Conservation (phyloP, 2,888 invertebrate species). For the Phyllotreta striolata region DNA sequence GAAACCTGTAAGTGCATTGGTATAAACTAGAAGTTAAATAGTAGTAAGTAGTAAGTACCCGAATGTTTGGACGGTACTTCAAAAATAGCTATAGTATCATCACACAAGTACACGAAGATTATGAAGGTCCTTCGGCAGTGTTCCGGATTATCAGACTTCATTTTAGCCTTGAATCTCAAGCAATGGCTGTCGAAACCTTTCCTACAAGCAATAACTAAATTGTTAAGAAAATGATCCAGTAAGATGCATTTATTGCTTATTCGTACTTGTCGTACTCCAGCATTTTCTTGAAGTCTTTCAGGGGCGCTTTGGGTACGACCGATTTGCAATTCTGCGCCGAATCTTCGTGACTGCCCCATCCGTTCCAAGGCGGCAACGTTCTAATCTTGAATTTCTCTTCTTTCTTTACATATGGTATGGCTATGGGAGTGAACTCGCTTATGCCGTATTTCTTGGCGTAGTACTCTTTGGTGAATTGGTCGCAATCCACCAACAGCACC, state of each 20-base stretch:
- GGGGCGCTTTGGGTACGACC: constrained; percentile 80
- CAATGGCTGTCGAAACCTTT: constrained; percentile 78
- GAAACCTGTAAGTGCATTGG: constrained; percentile 47
- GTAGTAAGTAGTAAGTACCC: no score
- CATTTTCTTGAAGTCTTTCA: constrained; percentile 81
- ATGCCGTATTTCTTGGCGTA: constrained; percentile 67
- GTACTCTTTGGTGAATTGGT: constrained; percentile 85
- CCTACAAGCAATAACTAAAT: constrained; percentile 55
- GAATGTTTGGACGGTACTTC: constrained; percentile 70
- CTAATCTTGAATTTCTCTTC: constrained; percentile 58
- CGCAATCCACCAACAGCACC: constrained; percentile 83
- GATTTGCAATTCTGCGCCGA: constrained; percentile 87
- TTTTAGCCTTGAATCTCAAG: constrained; percentile 79
- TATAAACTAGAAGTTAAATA: background rate
- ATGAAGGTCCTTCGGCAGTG: constrained; percentile 77
- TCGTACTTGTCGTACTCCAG: constrained; percentile 76
- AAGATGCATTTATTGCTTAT: constrained; percentile 1
- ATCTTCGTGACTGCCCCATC: constrained; percentile 89
- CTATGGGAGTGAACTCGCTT: constrained; percentile 72
- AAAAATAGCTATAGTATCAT: constrained; percentile 84
- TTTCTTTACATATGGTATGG: constrained; percentile 60
- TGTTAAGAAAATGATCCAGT: constrained; percentile 14
- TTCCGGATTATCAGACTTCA: constrained; percentile 75
- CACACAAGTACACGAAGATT: constrained; percentile 80
- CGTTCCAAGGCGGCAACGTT: constrained; percentile 86